Percentiles rank a stretch among this genome's conserved stretches.
phyloP scores from a whole-genome alignment of 2,797 vertebrate genomes.

The Leptoclinus maculatus region DNA sequence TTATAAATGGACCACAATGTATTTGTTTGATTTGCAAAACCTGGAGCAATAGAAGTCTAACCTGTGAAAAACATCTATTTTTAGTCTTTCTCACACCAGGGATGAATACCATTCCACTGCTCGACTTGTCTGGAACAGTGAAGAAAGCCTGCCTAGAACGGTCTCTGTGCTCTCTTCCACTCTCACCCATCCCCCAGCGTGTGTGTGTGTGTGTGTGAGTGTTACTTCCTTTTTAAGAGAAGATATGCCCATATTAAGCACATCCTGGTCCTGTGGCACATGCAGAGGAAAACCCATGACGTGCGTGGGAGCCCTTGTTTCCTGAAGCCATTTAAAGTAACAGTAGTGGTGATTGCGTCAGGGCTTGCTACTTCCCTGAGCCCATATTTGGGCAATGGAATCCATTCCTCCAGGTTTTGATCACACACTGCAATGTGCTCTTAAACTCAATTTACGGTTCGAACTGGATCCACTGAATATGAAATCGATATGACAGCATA shows the following conservation, averaged over 20 bases:
- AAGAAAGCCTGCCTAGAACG: slow-evolving; percentile 1
- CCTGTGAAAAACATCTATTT: slow-evolving; percentile 13
- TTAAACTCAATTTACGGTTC: not conserved
- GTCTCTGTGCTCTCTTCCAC: slow-evolving; percentile 19
- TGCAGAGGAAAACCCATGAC: slow-evolving; percentile 81
- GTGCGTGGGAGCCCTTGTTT: slow-evolving; percentile 76
- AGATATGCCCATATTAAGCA: slow-evolving; percentile 80
- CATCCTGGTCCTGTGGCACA: slow-evolving; percentile 72
- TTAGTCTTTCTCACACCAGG: slow-evolving; percentile 7
- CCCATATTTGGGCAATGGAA: slow-evolving; percentile 72
- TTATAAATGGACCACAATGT: not conserved
- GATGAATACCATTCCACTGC: not conserved
- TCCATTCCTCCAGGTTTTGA: not conserved
- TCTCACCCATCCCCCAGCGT: slow-evolving; percentile 59
- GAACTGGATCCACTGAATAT: not conserved
- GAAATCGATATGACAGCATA: not conserved
- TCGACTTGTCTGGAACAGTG: slow-evolving; percentile 16
- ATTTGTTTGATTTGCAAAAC: not conserved
- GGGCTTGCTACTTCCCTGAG: slow-evolving; percentile 52
- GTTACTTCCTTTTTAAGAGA: slow-evolving; percentile 62
- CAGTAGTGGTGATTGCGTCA: slow-evolving; percentile 63
- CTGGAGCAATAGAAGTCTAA: not conserved
- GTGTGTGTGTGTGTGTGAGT: not conserved
- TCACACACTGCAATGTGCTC: not conserved
- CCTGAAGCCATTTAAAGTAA: slow-evolving; percentile 82